A percentile compares a stretch with the other conserved stretches of the same genome.
phyloP scores from a whole-genome alignment of 2,797 vertebrate species.

The Esox lucius region DNA sequence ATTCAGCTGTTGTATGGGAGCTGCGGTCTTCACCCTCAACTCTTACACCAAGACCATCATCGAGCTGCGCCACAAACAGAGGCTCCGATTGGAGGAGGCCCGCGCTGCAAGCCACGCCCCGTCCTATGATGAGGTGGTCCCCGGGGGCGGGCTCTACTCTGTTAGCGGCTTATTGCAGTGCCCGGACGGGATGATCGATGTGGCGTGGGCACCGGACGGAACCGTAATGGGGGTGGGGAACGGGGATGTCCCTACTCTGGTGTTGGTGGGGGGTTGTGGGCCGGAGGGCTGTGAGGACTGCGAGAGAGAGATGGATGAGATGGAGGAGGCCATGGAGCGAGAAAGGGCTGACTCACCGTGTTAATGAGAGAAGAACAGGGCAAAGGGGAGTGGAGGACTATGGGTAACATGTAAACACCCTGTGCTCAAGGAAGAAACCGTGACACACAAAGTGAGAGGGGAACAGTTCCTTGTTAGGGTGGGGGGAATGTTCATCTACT shows the following conservation, averaged over 20 bases:
- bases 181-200: slow-evolving; percentile 69
- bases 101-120: slow-evolving; percentile 64
- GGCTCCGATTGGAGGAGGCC: slow-evolving; percentile 70
- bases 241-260: slow-evolving; percentile 70
- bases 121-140: slow-evolving; percentile 73
- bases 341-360: slow-evolving; percentile 71
- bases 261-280: slow-evolving; percentile 74
- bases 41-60: slow-evolving; percentile 86
- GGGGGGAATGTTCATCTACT: background rate
- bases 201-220: slow-evolving; percentile 67
- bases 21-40: slow-evolving; percentile 84
- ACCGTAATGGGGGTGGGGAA: slow-evolving; percentile 61
- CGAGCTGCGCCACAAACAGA: slow-evolving; percentile 75
- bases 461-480: too few relatives aligned
- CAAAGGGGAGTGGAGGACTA: background rate
- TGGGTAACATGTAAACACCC: background rate
- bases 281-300: slow-evolving; percentile 78
- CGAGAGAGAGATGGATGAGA: slow-evolving; percentile 77
- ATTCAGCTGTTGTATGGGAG: slow-evolving; percentile 86
- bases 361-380: slow-evolving; percentile 35
- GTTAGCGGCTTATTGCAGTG: slow-evolving; percentile 77
- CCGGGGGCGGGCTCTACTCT: slow-evolving; percentile 72
- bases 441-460: slow-evolving; percentile 13
- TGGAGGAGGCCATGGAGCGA: slow-evolving; percentile 65
- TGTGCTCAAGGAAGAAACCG: slow-evolving; percentile 19